phyloP scores from a whole-genome alignment of 2,113 vertebrate species.

The Scartelaos histophorus region DNA sequence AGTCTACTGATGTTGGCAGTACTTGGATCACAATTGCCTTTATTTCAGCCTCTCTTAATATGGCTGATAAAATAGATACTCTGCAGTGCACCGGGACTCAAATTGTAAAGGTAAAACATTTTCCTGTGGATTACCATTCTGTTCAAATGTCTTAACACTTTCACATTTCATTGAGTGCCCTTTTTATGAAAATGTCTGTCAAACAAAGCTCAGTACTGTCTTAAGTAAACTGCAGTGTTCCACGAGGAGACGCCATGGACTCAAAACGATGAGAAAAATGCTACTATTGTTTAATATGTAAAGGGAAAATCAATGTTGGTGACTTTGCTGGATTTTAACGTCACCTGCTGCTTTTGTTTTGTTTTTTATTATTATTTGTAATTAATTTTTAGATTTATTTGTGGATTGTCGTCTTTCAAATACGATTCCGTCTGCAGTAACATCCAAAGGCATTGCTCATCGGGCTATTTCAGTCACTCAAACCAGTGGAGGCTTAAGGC shows the following conservation, averaged over 20 bases:
- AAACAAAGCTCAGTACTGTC: constrained; percentile 30
- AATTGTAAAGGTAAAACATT: constrained; percentile 43
- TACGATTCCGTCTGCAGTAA: constrained; percentile 24
- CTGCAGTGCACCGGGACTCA: constrained; percentile 29
- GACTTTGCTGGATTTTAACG: constrained; percentile 40
- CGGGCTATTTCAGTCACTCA: constrained; percentile 39
- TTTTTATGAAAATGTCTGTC: constrained; percentile 35
- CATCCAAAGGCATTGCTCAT: constrained; percentile 28
- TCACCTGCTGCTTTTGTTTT: constrained; percentile 60
- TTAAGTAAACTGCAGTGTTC: constrained; percentile 43
- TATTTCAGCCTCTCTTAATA: constrained; percentile 16
- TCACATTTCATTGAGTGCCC: constrained; percentile 7
- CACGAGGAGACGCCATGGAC: constrained; percentile 46
- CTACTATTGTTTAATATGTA: constrained; percentile 47
- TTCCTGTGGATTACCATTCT: constrained; percentile 52
- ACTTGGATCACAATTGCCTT: constrained; percentile 3
- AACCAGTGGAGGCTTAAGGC: constrained; percentile 48
- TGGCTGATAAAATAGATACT: neutral
- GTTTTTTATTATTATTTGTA: constrained; percentile 10
- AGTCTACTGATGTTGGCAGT: constrained; percentile 35
- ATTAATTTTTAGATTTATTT: constrained; percentile 30
- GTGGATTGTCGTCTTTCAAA: constrained; percentile 32
- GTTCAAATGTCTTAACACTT: constrained; percentile 24
- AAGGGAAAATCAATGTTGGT: constrained; percentile 61
- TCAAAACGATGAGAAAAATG: constrained; percentile 40